Conservation (phyloP, 2,113 vertebrate species). For the Dendrocopos noguchii region DNA sequence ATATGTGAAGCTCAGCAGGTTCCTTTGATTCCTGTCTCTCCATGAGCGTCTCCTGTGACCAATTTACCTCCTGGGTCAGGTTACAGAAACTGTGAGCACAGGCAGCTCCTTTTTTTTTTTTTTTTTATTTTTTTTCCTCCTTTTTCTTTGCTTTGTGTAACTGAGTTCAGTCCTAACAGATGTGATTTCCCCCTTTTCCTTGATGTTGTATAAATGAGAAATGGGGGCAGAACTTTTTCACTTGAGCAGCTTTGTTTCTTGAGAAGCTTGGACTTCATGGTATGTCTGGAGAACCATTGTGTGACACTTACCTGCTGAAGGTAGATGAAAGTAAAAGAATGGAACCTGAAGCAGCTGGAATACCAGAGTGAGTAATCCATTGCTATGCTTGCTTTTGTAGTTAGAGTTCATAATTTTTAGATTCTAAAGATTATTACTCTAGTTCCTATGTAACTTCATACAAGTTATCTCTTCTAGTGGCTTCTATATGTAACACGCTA, state of each 20-base stretch:
- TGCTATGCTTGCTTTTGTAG: not conserved
- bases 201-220: not conserved
- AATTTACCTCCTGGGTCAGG: not conserved
- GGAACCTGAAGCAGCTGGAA: not conserved
- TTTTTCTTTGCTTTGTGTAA: not conserved
- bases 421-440: not conserved
- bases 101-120: not conserved
- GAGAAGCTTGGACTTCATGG: not conserved
- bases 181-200: not conserved
- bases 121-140: not conserved
- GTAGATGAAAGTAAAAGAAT: not conserved
- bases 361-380: not conserved
- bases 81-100: not conserved
- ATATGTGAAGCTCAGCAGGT: not conserved
- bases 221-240: not conserved
- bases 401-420: not conserved
- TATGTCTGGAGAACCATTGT: not conserved
- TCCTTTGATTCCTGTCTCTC: not conserved
- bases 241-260: not conserved
- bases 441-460: not conserved
- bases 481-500: rapidly evolving
- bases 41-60: not conserved
- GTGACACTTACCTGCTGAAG: not conserved
- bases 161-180: not conserved
- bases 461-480: not conserved